These are phyloP conservation scores for Amphiprion clarkii DNA, from an alignment of 2,797 vertebrate species.

Conservation along the genomic window DNA sequence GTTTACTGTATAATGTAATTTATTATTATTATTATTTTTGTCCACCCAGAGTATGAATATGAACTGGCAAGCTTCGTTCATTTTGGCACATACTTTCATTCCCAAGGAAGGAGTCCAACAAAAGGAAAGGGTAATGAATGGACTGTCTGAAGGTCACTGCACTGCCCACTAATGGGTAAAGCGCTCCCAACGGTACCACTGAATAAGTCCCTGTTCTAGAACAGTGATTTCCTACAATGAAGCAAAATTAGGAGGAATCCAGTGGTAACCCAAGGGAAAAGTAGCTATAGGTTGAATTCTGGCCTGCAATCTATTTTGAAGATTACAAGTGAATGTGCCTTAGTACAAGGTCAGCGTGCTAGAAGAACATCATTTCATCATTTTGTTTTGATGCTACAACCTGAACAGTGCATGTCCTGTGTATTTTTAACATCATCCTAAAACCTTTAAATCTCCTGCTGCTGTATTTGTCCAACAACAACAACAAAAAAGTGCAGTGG, in stretches of 20 bases:
- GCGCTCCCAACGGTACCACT: conserved; percentile 63
- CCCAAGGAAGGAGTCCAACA: conserved; percentile 55
- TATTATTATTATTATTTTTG: not conserved
- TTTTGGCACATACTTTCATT: conserved; percentile 42
- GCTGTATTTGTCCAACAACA: conserved; percentile 18
- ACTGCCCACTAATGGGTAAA: conserved; percentile 74
- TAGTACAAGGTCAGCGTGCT: conserved; percentile 33
- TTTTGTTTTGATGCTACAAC: not conserved
- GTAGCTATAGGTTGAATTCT: conserved; percentile 38
- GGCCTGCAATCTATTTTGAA: conserved; percentile 29
- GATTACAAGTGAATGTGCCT: conserved; percentile 29
- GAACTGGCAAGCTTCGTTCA: conserved; percentile 28
- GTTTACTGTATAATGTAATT: not conserved
- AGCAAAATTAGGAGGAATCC: conserved; percentile 64
- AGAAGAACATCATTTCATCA: not conserved
- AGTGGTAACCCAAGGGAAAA: conserved; percentile 18
- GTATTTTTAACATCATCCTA: conserved; percentile 3
- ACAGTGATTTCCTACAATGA: conserved; percentile 74
- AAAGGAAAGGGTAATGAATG: conserved; percentile 64
- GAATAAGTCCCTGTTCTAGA: conserved; percentile 71
- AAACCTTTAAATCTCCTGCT: conserved; percentile 19
- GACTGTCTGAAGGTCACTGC: conserved; percentile 74
- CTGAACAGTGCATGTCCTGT: conserved; percentile 1
- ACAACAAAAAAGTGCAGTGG: conserved; percentile 10
- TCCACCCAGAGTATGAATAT: conserved; percentile 7